Percentiles rank a stretch among this genome's conserved stretches.
These are phyloP conservation scores for Hylyphantes graminicola DNA, from an alignment of 1,140 invertebrate species.

Conservation along the genomic window DNA sequence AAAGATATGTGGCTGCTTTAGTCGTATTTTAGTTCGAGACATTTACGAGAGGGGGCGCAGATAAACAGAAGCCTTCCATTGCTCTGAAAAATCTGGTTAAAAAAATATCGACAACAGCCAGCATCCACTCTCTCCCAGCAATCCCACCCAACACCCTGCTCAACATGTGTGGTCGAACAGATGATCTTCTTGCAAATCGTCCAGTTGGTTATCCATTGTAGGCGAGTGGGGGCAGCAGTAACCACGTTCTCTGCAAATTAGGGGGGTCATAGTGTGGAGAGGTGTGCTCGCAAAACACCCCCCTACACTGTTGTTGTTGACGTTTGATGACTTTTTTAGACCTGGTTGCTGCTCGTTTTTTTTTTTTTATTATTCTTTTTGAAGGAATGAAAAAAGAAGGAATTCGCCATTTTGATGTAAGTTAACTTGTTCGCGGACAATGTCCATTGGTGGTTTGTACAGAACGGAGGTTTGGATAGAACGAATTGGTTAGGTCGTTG, in stretches of 20 bases:
- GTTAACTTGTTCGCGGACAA: conserved; percentile 16
- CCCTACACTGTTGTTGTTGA: conserved; percentile 44
- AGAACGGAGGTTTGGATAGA: neutral
- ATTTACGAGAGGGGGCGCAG: no score
- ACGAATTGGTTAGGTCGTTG: neutral
- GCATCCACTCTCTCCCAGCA: no score
- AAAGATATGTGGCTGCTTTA: no score
- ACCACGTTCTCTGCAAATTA: conserved; percentile 33
- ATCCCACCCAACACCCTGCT: no score
- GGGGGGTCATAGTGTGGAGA: conserved; percentile 22
- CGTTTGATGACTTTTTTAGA: conserved; percentile 58
- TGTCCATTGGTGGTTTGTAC: neutral
- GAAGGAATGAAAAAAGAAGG: neutral
- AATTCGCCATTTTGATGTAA: conserved; percentile 15
- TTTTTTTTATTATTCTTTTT: neutral
- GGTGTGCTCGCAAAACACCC: neutral
- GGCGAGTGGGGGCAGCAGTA: neutral
- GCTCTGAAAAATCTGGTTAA: no score
- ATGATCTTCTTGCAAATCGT: neutral
- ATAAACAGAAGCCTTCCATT: no score
- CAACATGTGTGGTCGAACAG: conserved; percentile 40
- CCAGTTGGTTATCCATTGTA: neutral
- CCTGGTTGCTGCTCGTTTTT: neutral
- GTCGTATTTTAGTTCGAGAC: no score
- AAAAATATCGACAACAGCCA: no score